Percentiles rank a stretch among this genome's conserved stretches.
phyloP scores from a whole-genome alignment of 2,113 vertebrate genomes.

The Alectura lathami region DNA sequence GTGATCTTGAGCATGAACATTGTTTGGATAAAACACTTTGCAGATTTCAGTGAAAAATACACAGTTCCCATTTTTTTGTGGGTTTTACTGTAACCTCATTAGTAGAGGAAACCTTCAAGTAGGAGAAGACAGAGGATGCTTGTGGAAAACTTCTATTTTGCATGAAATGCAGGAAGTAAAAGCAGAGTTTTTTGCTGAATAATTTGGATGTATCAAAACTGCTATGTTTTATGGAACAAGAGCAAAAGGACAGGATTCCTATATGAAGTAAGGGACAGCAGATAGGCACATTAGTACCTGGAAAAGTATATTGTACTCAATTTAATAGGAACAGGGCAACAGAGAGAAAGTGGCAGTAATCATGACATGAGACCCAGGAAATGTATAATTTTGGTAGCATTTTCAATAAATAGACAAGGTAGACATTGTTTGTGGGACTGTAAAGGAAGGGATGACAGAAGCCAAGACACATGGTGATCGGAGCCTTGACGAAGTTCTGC shows the following conservation, averaged over 20 bases:
- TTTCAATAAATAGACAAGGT: background rate
- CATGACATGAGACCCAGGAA: background rate
- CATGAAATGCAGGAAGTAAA: background rate
- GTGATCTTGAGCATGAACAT: background rate
- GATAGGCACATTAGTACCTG: background rate
- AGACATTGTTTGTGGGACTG: background rate
- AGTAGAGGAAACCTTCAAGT: background rate
- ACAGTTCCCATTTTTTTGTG: background rate
- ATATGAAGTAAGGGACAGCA: background rate
- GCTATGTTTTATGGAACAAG: background rate
- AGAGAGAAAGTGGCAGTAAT: background rate
- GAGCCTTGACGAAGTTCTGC: conserved; percentile 10
- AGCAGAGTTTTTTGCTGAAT: background rate
- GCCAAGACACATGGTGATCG: background rate
- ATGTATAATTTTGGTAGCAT: background rate
- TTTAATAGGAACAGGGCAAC: background rate
- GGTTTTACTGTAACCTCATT: background rate
- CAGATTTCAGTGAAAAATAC: background rate
- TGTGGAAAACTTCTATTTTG: background rate
- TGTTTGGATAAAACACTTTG: background rate
- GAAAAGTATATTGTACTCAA: background rate
- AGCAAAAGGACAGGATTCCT: background rate
- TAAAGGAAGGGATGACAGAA: background rate
- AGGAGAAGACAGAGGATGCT: background rate
- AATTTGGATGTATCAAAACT: background rate